Evolutionary conservation across 37 sponge, comb jelly and placozoan genomes (phyloP).

Genomic region (Geodia barretti): DNA sequence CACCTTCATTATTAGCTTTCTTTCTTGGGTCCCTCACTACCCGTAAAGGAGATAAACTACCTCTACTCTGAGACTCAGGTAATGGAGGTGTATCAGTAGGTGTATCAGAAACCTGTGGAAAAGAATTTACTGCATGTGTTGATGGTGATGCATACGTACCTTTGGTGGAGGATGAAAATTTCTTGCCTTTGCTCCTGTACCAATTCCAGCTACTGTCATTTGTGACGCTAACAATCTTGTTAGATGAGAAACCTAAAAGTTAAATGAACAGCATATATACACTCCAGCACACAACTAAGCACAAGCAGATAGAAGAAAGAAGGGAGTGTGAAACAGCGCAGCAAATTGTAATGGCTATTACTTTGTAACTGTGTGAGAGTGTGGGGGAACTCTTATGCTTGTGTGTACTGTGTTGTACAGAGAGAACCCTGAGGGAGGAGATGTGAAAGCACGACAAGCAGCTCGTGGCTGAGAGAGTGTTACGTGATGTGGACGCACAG

Average conservation of each 20-base stretch:
- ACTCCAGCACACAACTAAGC: too few species aligned
- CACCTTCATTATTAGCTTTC: background rate
- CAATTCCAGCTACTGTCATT: conserved; percentile 81
- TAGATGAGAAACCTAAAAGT: conserved; percentile 70
- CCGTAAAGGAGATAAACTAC: background rate
- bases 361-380: too few species aligned
- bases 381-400: too few species aligned
- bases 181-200: conserved; percentile 57
- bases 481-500: too few species aligned
- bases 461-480: too few species aligned
- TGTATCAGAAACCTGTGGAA: background rate
- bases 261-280: background rate
- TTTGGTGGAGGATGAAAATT: conserved; percentile 25
- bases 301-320: too few species aligned
- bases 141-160: background rate
- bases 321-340: too few species aligned
- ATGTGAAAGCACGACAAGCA: too few species aligned
- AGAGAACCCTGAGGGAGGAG: too few species aligned
- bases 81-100: background rate
- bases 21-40: background rate
- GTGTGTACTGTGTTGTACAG: too few species aligned
- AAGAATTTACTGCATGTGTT: background rate
- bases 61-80: background rate
- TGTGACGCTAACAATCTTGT: conserved; percentile 93
- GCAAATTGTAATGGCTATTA: too few species aligned